Evolutionary conservation across 2,113 vertebrate genomes (phyloP).

Genomic region (Poicephalus meyeri): DNA sequence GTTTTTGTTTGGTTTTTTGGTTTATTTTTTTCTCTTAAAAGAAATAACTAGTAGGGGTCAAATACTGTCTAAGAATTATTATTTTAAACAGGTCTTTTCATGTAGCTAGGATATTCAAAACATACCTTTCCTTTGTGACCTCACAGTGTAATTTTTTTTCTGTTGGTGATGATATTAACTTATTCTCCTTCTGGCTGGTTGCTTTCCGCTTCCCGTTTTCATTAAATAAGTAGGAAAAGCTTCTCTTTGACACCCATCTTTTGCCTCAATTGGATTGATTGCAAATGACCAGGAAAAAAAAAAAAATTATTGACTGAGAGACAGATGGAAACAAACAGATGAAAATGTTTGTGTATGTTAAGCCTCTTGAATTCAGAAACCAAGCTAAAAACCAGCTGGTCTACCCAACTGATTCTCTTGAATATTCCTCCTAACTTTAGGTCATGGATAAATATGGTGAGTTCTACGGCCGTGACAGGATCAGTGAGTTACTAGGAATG

Average conservation of each 20-base stretch:
- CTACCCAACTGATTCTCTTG: background rate
- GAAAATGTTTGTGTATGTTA: background rate
- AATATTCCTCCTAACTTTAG: slow-evolving; percentile 63
- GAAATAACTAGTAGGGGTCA: background rate
- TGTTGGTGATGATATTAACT: background rate
- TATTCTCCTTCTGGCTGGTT: background rate
- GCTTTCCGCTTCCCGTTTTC: background rate
- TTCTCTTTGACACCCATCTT: background rate
- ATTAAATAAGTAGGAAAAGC: background rate
- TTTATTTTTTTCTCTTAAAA: background rate
- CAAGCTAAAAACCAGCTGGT: background rate
- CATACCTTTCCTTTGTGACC: background rate
- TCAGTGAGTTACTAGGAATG: slow-evolving; percentile 95
- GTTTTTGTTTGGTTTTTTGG: no score
- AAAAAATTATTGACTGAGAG: background rate
- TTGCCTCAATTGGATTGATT: background rate
- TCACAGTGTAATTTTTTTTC: background rate
- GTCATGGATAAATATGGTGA: slow-evolving; percentile 99
- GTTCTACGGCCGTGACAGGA: slow-evolving; percentile 94
- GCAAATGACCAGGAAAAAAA: background rate
- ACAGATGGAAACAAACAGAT: background rate
- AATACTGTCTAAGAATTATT: background rate
- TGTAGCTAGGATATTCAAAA: background rate
- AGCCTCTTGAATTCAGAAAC: background rate
- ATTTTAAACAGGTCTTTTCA: background rate